Conservation (phyloP, 2,113 vertebrate species). For the Zapornia atra region DNA sequence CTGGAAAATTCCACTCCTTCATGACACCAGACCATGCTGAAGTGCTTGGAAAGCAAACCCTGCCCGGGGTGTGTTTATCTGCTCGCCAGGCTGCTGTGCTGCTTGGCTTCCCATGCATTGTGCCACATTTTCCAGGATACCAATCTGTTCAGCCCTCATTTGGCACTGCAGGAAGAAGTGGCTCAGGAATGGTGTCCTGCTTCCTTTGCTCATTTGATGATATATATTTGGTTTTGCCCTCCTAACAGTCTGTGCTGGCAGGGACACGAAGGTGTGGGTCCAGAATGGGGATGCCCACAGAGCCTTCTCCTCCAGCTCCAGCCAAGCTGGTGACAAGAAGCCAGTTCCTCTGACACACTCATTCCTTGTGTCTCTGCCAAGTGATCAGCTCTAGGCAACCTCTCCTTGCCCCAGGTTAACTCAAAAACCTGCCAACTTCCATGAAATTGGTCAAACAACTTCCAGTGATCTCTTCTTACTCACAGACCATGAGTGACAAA, state of each 20-base stretch:
- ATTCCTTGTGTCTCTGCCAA: not conserved
- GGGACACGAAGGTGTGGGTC: not conserved
- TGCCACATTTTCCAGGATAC: not conserved
- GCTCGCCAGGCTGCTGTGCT: not conserved
- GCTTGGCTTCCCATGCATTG: not conserved
- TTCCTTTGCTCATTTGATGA: not conserved
- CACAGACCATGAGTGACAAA: not conserved
- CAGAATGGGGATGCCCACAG: not conserved
- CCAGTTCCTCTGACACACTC: not conserved
- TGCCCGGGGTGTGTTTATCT: not conserved
- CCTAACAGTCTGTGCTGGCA: not conserved
- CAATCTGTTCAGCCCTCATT: not conserved
- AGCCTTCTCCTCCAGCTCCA: not conserved
- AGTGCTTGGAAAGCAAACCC: not conserved
- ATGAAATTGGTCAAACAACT: not conserved
- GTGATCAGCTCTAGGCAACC: not conserved
- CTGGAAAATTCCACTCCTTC: conserved; percentile 60
- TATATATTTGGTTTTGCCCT: not conserved
- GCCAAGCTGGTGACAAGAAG: not conserved
- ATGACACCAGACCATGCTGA: not conserved
- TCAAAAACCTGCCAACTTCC: not conserved
- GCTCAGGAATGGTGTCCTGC: not conserved
- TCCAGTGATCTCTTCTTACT: not conserved
- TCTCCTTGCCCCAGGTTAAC: not conserved
- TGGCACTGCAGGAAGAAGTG: not conserved